These are phyloP conservation scores for Pygoscelis antarcticus DNA, from an alignment of 2,113 vertebrate genomes.

Conservation along the genomic window DNA sequence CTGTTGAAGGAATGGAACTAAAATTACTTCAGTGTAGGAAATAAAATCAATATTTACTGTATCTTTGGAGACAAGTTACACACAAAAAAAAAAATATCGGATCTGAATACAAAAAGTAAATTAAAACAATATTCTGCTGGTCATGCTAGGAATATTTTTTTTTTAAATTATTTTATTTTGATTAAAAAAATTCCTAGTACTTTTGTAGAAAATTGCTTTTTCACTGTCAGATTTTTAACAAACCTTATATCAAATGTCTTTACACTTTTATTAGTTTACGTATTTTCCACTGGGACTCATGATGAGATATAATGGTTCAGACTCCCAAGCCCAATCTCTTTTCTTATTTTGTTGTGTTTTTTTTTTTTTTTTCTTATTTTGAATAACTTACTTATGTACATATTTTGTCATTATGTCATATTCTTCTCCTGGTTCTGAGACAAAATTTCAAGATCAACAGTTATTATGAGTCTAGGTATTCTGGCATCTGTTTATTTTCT, in stretches of 20 bases:
- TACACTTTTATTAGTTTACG: not conserved
- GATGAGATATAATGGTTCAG: not conserved
- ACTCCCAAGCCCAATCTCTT: not conserved
- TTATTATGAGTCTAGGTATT: not conserved
- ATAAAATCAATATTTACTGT: not conserved
- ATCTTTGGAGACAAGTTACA: not conserved
- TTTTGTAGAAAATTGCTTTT: not conserved
- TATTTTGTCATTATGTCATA: constrained; percentile 1
- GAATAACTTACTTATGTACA: not conserved
- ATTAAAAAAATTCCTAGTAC: not conserved
- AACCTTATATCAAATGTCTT: not conserved
- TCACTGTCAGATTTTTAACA: not conserved
- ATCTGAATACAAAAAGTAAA: not conserved
- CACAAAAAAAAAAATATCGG: not conserved
- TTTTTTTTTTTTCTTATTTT: not conserved
- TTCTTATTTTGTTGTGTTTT: not conserved
- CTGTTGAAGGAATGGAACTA: not conserved
- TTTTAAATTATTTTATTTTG: not conserved
- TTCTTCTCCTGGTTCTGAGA: not conserved
- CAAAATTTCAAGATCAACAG: not conserved
- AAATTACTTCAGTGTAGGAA: not conserved
- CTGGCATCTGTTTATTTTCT: not conserved
- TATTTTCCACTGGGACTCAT: not conserved
- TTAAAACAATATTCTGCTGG: not conserved
- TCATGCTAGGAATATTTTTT: not conserved